Evolutionary conservation across 2,113 vertebrate species (phyloP), one percentile per base, ranked within the genome.

Genomic region (Condylura cristata): DNA sequence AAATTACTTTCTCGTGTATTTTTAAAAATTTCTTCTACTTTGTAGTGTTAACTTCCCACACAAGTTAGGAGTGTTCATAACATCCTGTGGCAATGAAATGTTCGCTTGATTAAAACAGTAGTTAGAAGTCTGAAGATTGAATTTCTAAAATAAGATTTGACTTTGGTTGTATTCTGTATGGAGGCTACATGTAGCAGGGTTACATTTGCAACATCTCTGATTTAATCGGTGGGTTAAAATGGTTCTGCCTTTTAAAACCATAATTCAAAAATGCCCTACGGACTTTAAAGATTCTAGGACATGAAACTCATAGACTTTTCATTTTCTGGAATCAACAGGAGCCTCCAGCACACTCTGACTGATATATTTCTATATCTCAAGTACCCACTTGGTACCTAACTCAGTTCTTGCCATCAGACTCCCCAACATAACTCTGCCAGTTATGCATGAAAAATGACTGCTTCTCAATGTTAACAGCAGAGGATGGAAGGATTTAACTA

Each of bases 251-350:
- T 92, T 91, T n/a, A 88, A 86, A 90, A 74, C 68, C 60, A 48
- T 94, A 85, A 85, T 88, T 96, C 96, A 97, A 88, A 82, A 83
- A 79, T 53, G 82, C 86, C 93, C 83, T 76, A 32, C 63, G 96
- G 96, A 83, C 82, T 94, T 95, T 91, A 91, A 92, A 83, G 93
- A 89, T 75, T 74, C 83, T 46, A 58, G 70, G 89, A 74, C 89
- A 72, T 34, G 86, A 78, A 90, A 71, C 85, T 92, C 96, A 96
- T 96, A 95, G 88, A 92, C 91, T 94, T 96, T 95, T 94, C 91
- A 96, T 93, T 93, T 96, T 91, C 96, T 60, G 89, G 91, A 90
- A 90, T 85, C 68, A 26, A 60, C 68, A 79, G 89, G 48, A 61
- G 93, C 96, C 96, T 89, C 78, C 79, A 94, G 95, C 95, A 63